These are phyloP conservation scores for Acrocyrtus sp. DNA, from an alignment of 2,888 invertebrate genomes.

Conservation along the genomic window DNA sequence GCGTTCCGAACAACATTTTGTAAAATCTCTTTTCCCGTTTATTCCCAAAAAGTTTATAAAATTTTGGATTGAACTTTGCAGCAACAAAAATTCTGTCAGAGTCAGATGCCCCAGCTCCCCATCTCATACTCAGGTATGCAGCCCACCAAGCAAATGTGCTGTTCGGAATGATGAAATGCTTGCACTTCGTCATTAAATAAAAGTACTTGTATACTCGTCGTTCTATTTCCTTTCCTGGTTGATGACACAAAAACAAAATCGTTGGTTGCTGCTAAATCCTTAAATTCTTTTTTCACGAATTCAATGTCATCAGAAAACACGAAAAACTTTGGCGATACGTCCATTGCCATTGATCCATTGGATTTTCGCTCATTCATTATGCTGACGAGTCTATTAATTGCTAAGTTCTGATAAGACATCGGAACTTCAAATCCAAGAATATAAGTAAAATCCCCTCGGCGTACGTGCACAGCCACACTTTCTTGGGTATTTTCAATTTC, in stretches of 20 bases:
- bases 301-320: conserved; percentile 32
- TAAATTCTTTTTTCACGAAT: conserved; percentile 6
- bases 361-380: neutral
- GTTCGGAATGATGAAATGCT: conserved; percentile 15
- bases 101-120: no score
- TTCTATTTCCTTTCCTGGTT: neutral
- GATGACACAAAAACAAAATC: neutral
- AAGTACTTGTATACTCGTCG: conserved; percentile 24
- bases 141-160: conserved; percentile 39
- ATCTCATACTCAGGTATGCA: conserved; percentile 21
- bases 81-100: conserved; percentile 10
- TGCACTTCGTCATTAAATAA: conserved; percentile 28
- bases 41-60: neutral
- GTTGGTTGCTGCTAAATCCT: neutral
- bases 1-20: conserved; percentile 2
- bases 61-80: conserved; percentile 9
- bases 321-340: conserved; percentile 19
- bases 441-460: conserved; percentile 22
- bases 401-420: conserved; percentile 1
- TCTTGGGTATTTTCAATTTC: no score
- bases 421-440: neutral
- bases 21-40: neutral
- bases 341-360: no score
- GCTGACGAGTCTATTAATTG: neutral
- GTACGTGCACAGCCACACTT: conserved; percentile 33